Percentiles rank a stretch among this genome's conserved stretches.
phyloP scores from a whole-genome alignment of 2,797 vertebrate species.

The Gobionotothen gibberifrons region DNA sequence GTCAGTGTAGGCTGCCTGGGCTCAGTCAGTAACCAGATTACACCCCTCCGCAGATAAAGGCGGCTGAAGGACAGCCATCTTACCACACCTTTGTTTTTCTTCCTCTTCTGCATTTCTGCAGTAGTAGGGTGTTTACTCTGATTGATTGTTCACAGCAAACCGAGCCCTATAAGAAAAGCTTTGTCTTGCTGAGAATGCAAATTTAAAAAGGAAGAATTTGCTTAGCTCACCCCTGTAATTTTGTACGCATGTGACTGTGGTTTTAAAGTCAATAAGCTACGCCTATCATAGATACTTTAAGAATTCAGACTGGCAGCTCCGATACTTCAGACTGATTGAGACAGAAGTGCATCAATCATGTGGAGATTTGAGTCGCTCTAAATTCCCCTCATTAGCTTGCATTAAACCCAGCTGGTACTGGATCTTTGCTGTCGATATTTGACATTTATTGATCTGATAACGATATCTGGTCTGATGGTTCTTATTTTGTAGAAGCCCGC shows the following conservation, averaged over 20 bases:
- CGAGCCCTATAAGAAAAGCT: conserved; percentile 26
- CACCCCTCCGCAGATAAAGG: conserved; percentile 57
- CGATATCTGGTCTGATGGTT: background rate
- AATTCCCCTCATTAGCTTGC: background rate
- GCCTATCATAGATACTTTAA: conserved; percentile 3
- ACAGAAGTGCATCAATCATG: conserved; percentile 24
- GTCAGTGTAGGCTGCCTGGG: conserved; percentile 62
- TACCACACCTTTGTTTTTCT: conserved; percentile 68
- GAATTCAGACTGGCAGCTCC: conserved; percentile 15
- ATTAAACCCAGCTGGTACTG: background rate
- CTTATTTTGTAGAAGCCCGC: background rate
- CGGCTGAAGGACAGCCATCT: conserved; percentile 55
- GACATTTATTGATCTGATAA: background rate
- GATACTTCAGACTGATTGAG: conserved; percentile 2
- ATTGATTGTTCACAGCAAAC: conserved; percentile 27
- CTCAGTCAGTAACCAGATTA: conserved; percentile 75
- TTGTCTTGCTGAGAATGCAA: background rate
- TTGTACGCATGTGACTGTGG: conserved; percentile 4
- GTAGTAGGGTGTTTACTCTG: conserved; percentile 20
- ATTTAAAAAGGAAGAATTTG: background rate
- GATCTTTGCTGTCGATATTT: background rate
- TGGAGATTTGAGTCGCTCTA: conserved; percentile 9
- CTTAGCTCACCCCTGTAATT: background rate
- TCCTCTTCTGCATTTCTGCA: conserved; percentile 41
- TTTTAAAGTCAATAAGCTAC: conserved; percentile 7